These are phyloP conservation scores for Hyposoter dolosus DNA, from an alignment of 2,888 invertebrate species.

Conservation along the genomic window DNA sequence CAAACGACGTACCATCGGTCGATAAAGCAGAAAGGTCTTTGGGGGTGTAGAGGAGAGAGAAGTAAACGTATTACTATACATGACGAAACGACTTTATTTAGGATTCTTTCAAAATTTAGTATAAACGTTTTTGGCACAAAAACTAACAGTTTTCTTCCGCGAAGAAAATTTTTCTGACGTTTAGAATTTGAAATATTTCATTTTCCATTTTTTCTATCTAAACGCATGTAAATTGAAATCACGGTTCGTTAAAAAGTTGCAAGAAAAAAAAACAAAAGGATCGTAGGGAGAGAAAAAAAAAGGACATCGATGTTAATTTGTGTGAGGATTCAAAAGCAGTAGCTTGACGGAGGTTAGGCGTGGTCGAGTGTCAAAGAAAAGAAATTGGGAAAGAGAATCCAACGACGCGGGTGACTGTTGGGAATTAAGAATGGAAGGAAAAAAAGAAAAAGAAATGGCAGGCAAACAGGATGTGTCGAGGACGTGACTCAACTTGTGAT, in stretches of 20 bases:
- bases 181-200: too few relatives aligned
- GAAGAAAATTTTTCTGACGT: too few relatives aligned
- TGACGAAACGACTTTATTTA: too few relatives aligned
- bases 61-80: too few relatives aligned
- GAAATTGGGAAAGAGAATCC: conserved; percentile 44
- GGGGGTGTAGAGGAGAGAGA: not conserved
- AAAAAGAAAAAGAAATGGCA: conserved; percentile 27
- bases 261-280: too few relatives aligned
- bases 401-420: conserved; percentile 27
- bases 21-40: conserved; percentile 38
- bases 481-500: conserved; percentile 75
- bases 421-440: conserved; percentile 4
- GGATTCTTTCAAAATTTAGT: too few relatives aligned
- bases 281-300: conserved; percentile 10
- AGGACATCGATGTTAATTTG: not conserved
- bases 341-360: conserved; percentile 40
- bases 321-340: not conserved
- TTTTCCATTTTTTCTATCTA: too few relatives aligned
- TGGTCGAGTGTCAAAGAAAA: conserved; percentile 28
- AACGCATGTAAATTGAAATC: too few relatives aligned
- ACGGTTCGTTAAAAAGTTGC: too few relatives aligned
- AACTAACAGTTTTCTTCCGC: too few relatives aligned
- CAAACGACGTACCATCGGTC: conserved; percentile 43
- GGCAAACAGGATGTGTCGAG: conserved; percentile 71
- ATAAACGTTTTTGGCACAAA: too few relatives aligned